Conservation (phyloP, 2,888 invertebrate genomes). For the Hyles lineata region DNA sequence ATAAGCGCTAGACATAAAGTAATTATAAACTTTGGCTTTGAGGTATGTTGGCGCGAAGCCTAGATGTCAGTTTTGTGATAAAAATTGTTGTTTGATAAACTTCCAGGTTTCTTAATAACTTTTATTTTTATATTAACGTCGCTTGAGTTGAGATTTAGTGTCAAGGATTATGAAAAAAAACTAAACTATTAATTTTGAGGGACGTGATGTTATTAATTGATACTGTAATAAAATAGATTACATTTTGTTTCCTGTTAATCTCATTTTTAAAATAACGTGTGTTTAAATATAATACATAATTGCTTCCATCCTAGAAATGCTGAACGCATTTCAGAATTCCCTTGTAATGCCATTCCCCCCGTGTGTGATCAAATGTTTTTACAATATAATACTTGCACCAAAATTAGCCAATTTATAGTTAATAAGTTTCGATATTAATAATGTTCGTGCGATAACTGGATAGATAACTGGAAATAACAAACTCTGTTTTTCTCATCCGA, state of each 20-base stretch:
- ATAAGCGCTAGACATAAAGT: background rate
- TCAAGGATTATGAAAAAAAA: background rate
- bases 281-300: no score
- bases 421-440: background rate
- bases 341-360: no score
- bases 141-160: background rate
- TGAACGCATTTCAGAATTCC: no score
- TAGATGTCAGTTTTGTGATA: constrained; percentile 24
- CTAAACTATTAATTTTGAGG: background rate
- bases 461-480: background rate
- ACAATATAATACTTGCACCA: background rate
- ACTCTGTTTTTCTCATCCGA: background rate
- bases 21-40: constrained; percentile 12
- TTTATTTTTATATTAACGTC: background rate
- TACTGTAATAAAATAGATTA: no score
- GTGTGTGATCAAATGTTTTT: no score
- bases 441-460: background rate
- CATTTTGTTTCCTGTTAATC: no score
- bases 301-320: no score
- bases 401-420: background rate
- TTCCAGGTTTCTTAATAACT: background rate
- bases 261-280: no score
- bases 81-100: background rate
- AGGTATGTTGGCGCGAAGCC: constrained; percentile 18
- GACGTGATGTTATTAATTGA: background rate